phyloP scores from a whole-genome alignment of 2,113 vertebrate genomes.

The Seriola rivoliana region DNA sequence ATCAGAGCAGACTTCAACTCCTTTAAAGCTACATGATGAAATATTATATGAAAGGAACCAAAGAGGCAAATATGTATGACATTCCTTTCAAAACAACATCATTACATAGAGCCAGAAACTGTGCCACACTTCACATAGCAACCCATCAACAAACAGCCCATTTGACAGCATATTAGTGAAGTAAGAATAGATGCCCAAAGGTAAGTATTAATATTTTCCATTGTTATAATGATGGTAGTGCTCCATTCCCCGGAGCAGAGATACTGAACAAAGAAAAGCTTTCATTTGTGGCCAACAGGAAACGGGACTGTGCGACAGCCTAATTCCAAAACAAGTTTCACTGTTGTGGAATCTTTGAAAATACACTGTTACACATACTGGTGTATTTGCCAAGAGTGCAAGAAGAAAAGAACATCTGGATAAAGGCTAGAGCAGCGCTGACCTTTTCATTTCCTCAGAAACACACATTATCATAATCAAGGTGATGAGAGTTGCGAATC shows the following conservation, averaged over 20 bases:
- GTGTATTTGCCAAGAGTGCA: conserved; percentile 6
- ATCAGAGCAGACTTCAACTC: not conserved
- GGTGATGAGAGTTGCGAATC: conserved; percentile 61
- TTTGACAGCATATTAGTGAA: not conserved
- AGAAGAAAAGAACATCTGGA: conserved; percentile 51
- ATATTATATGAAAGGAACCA: not conserved
- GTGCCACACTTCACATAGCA: not conserved
- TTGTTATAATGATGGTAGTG: conserved; percentile 3
- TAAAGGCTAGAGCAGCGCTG: conserved; percentile 34
- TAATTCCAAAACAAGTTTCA: conserved; percentile 15
- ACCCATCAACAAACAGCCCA: not conserved
- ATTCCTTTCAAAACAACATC: not conserved
- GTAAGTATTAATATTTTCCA: conserved; percentile 18
- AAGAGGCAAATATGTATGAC: not conserved
- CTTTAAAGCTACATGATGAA: not conserved
- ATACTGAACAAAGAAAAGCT: conserved; percentile 4
- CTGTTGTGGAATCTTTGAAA: conserved; percentile 33
- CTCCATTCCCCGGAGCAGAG: conserved; percentile 8
- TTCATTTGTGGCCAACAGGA: conserved; percentile 18
- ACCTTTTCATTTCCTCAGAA: conserved; percentile 59
- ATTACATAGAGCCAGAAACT: not conserved
- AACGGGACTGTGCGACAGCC: not conserved
- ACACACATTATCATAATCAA: conserved; percentile 58
- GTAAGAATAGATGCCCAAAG: conserved; percentile 2
- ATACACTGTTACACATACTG: not conserved